Base-by-base conservation (phyloP, 2,113 vertebrate species). In the Sinocyclocheilus anophthalmus region DNA sequence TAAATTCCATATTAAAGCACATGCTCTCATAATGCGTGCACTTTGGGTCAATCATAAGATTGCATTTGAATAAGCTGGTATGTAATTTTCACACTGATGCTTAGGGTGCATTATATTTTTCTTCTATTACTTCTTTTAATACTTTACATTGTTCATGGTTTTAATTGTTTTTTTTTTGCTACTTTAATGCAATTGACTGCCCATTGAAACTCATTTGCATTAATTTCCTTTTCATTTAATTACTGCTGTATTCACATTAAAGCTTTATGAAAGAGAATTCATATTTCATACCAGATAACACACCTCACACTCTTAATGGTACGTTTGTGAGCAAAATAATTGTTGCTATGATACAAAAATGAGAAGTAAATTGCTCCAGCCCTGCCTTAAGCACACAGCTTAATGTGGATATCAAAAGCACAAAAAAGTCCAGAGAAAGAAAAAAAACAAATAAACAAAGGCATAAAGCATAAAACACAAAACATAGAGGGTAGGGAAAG, bases 321-420 rank as follows among this genome's bases (percentile, higher is more conserved):
- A 10, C 10, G 0, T 42, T 42, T 67, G 70, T 67, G 63, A 59
- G 55, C 75, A 22, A 65, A 83, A 81, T 5, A 59, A 14, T 26
- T 45, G 81, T 76, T 81, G 76, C 81, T 70, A 22, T 45, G 76
- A 61, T 76, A 84, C 22, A n/a, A 83, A 80, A 79, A 76, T 69
- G 7, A 22, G 26, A 18, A 67, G 12, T 14, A 85, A 33, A 72
- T 76, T 72, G 50, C 37, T 69, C 24, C 63, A 30, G 50, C 45
- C 67, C 79, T 75, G 55, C 61, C 65, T 76, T 80, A 70, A 33
- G 59, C 63, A 0, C 63, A 37, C 55, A 61, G 57, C 45, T 88
- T 86, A 24, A 84, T 86, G 55, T 84, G 39, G n/a, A 48, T 65
- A 86, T 84, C 75, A 86, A 86, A 88, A 78, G 72, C 10, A 84